Conservation (phyloP, 53 echinoderm and acorn worm genomes). For the Antedon mediterranea region DNA sequence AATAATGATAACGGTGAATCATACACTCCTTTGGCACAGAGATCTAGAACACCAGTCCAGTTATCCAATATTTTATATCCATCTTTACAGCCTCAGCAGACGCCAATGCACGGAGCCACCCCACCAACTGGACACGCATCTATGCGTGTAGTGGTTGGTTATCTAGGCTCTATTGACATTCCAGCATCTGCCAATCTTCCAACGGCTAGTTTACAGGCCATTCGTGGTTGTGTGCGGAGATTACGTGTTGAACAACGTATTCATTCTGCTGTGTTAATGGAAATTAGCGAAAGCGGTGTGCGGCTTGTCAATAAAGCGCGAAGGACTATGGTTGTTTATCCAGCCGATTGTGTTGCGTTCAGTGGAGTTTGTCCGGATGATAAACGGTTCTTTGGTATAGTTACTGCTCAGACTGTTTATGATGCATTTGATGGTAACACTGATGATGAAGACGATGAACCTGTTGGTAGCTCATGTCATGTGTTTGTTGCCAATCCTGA, state of each 20-base stretch:
- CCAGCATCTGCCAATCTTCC: slow-evolving; percentile 92
- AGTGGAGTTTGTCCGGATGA: slow-evolving; percentile 95
- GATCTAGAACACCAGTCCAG: slow-evolving; percentile 80
- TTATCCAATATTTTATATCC: slow-evolving; percentile 76
- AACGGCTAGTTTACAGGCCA: slow-evolving; percentile 93
- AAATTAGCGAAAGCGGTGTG: slow-evolving; percentile 58
- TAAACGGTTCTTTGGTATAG: slow-evolving; percentile 89
- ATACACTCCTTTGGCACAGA: slow-evolving; percentile 38
- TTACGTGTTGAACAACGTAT: slow-evolving; percentile 82
- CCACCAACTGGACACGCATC: slow-evolving; percentile 2
- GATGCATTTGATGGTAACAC: slow-evolving; percentile 34
- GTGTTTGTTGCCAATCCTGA: slow-evolving; percentile 93
- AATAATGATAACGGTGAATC: slow-evolving; percentile 29
- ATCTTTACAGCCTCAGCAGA: slow-evolving; percentile 10
- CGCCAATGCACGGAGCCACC: neutral
- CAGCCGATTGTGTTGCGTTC: slow-evolving; percentile 72
- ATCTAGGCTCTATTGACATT: slow-evolving; percentile 92
- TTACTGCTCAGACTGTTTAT: slow-evolving; percentile 57
- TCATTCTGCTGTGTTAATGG: slow-evolving; percentile 88
- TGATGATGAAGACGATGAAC: slow-evolving; percentile 52
- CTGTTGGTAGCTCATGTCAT: slow-evolving; percentile 90
- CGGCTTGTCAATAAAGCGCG: slow-evolving; percentile 58
- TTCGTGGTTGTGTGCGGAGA: slow-evolving; percentile 87
- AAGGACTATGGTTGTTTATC: slow-evolving; percentile 64
- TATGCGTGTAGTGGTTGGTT: slow-evolving; percentile 73